Conservation (phyloP, 2,113 vertebrate genomes). For the Choloepus hoffmanni region DNA sequence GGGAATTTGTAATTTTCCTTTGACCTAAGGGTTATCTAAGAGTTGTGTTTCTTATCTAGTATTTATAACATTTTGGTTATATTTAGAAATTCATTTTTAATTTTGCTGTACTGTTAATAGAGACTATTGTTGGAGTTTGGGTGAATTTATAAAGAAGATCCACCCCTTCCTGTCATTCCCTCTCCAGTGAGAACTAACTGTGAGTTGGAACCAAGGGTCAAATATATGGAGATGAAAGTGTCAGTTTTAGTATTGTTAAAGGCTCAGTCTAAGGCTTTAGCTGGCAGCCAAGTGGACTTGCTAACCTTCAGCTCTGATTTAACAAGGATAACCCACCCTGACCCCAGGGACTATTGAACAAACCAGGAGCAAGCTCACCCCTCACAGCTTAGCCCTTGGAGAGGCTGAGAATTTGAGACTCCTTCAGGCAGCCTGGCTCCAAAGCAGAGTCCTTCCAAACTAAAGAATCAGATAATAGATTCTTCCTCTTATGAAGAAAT, state of each 20-base stretch:
- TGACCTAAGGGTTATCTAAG: background rate
- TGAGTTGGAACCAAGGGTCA: background rate
- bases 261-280: background rate
- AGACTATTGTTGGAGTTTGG: background rate
- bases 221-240: background rate
- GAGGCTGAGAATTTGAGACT: background rate
- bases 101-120: background rate
- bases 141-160: background rate
- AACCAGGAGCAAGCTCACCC: too few species aligned
- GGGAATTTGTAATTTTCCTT: background rate
- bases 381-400: background rate
- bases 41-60: background rate
- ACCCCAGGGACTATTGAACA: background rate
- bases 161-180: background rate
- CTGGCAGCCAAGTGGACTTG: background rate
- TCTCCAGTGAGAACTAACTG: background rate
- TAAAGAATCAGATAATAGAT: background rate
- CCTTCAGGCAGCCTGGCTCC: background rate
- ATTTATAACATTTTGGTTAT: background rate
- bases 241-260: background rate
- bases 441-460: background rate
- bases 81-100: background rate
- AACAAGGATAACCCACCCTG: background rate
- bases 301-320: background rate
- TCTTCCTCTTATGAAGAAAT: background rate